Conservation (phyloP, 2,888 invertebrate species). For the Macrosiphum euphorbiae region DNA sequence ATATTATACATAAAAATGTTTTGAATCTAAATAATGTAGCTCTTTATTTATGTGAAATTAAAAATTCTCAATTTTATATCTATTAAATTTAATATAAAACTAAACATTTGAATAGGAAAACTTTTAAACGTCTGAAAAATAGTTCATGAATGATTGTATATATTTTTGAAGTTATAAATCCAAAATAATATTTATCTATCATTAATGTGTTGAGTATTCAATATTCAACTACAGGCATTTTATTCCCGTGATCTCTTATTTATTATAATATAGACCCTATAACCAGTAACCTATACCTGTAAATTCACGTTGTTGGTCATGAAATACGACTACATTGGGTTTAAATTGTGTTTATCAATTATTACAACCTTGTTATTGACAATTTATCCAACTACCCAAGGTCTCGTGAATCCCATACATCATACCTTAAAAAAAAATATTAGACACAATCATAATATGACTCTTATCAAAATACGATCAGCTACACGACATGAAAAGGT, state of each 20-base stretch:
- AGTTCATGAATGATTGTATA: background rate
- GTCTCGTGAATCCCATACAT: background rate
- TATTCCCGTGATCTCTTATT: background rate
- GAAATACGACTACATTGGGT: background rate
- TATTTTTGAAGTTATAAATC: background rate
- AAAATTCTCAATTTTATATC: background rate
- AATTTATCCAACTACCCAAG: constrained; percentile 13
- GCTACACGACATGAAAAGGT: constrained; percentile 45
- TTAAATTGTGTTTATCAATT: background rate
- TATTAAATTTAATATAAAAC: background rate
- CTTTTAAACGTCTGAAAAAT: background rate
- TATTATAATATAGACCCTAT: background rate
- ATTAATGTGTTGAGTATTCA: background rate
- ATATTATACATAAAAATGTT: background rate
- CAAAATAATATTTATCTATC: background rate
- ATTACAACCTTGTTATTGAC: constrained; percentile 21
- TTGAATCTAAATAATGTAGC: no score
- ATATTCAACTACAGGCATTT: background rate
- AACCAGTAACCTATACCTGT: background rate
- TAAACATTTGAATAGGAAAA: background rate
- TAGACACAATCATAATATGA: background rate
- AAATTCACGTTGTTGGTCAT: no score
- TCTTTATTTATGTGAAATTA: background rate
- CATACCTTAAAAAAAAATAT: background rate
- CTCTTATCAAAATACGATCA: constrained; percentile 49